These are phyloP conservation scores for Sigmodon hispidus DNA, from an alignment of 2,113 vertebrate species.

Conservation along the genomic window DNA sequence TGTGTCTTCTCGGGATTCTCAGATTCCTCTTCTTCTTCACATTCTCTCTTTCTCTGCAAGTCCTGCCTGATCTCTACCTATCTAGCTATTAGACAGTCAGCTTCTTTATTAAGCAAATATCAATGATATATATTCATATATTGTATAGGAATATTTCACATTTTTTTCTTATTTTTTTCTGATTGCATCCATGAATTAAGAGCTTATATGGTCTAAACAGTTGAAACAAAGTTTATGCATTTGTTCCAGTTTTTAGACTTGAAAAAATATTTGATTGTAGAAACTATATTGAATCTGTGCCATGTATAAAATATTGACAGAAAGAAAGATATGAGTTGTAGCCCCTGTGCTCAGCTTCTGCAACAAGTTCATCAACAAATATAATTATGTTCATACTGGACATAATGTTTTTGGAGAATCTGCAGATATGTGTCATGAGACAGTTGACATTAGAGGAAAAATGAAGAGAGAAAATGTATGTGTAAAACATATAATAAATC, in stretches of 20 bases:
- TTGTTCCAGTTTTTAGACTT: slow-evolving; percentile 8
- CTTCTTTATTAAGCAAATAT: background rate
- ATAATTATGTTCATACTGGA: background rate
- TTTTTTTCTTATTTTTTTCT: slow-evolving; percentile 3
- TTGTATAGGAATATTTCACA: background rate
- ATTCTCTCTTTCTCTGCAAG: background rate
- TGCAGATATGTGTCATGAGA: slow-evolving; percentile 12
- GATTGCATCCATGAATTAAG: background rate
- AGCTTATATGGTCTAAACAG: background rate
- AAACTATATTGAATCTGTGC: background rate
- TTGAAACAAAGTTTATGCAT: background rate
- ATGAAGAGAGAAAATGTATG: background rate
- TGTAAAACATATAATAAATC: background rate
- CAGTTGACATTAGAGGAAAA: background rate
- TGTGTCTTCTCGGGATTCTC: background rate
- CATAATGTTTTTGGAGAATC: background rate
- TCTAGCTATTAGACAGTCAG: background rate
- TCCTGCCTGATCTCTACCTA: background rate
- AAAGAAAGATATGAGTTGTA: slow-evolving; percentile 16
- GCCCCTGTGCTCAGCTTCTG: slow-evolving; percentile 9
- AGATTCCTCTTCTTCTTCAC: background rate
- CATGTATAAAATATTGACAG: slow-evolving; percentile 11
- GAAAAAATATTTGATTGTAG: slow-evolving; percentile 33
- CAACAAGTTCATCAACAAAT: background rate
- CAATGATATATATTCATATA: background rate